Percentiles rank a stretch among this genome's conserved stretches.
Evolutionary conservation across 2,113 vertebrate species (phyloP).

Genomic region (Halichoeres trimaculatus): DNA sequence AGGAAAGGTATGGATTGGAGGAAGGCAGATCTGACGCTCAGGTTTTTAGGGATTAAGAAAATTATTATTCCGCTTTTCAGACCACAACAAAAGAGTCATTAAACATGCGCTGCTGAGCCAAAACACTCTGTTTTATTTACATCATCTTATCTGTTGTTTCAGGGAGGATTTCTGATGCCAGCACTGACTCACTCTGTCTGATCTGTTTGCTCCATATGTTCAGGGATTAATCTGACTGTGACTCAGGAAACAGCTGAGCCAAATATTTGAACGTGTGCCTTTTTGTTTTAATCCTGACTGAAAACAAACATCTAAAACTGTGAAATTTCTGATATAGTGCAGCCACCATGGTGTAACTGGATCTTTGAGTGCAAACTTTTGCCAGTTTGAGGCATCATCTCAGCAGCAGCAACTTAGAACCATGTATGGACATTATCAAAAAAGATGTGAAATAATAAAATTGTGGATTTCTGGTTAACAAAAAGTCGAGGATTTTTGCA

Average conservation of each 20-base stretch:
- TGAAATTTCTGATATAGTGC: not conserved
- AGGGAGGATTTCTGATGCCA: not conserved
- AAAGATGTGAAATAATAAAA: no score
- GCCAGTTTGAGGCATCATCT: no score
- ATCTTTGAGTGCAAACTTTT: not conserved
- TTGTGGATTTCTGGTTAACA: no score
- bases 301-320: not conserved
- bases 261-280: not conserved
- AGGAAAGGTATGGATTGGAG: slow-evolving; percentile 49
- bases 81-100: slow-evolving; percentile 52
- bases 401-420: not conserved
- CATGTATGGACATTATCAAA: not conserved
- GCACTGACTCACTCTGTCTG: not conserved
- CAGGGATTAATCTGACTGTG: slow-evolving; percentile 4
- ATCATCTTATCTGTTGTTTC: slow-evolving; percentile 1
- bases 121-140: slow-evolving; percentile 44
- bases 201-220: slow-evolving; percentile 25
- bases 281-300: not conserved
- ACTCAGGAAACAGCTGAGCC: not conserved
- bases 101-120: slow-evolving; percentile 51
- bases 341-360: not conserved
- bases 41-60: slow-evolving; percentile 51
- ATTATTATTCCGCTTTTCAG: slow-evolving; percentile 50
- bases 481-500: no score
- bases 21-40: slow-evolving; percentile 27